phyloP scores from a whole-genome alignment of 2,797 vertebrate species.

The Darevskia nairensis region DNA sequence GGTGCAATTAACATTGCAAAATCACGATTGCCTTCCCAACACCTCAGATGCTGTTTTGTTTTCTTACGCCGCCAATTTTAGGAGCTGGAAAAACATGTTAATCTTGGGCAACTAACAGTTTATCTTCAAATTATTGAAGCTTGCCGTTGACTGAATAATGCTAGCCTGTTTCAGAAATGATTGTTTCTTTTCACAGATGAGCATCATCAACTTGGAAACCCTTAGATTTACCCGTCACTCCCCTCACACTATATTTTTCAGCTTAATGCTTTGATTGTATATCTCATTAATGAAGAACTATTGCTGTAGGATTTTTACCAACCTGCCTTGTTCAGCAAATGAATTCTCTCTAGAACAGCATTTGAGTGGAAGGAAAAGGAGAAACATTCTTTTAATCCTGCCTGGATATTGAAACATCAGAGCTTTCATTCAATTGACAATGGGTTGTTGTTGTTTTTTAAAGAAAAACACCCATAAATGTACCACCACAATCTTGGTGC shows the following conservation, averaged over 20 bases:
- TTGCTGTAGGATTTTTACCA: conserved; percentile 39
- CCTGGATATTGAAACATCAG: not conserved
- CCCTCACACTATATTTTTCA: conserved; percentile 14
- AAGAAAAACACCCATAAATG: not conserved
- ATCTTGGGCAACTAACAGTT: not conserved
- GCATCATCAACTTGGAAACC: not conserved
- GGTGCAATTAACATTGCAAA: conserved; percentile 8
- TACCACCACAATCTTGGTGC: not conserved
- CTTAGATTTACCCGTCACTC: conserved; percentile 15
- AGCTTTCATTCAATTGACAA: not conserved
- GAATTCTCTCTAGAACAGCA: conserved; percentile 29
- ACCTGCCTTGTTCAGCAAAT: conserved; percentile 43
- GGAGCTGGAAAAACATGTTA: not conserved
- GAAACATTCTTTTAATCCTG: not conserved
- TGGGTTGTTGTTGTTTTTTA: not conserved
- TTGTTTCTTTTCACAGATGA: conserved; percentile 32
- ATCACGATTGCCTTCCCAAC: not conserved
- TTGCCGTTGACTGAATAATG: not conserved
- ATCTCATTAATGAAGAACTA: conserved; percentile 38
- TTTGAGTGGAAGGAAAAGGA: not conserved
- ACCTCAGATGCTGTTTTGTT: not conserved
- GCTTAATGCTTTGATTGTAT: conserved; percentile 29
- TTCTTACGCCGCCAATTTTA: not conserved
- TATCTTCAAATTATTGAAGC: not conserved
- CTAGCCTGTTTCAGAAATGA: conserved; percentile 12